Base-by-base conservation (phyloP, 2,797 vertebrate genomes). In the Threskiornis aethiopicus region DNA sequence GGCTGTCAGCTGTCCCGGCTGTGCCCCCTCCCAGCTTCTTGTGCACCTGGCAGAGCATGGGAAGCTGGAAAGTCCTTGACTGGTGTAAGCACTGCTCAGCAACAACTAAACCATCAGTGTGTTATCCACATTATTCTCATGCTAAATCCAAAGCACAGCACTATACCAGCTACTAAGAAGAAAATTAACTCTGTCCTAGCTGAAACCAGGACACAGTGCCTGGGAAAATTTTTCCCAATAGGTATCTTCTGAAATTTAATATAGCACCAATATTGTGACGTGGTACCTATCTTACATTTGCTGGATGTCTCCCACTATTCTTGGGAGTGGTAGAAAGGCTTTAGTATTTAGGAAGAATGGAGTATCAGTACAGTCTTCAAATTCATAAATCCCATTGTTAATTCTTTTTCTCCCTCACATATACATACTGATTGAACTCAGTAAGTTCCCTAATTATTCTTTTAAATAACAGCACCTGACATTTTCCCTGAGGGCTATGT, bases 391-490 rank as follows among this genome's bases (percentile, higher is more conserved):
- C 18, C 33, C 21, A 21, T 31, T 51, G 14, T 55, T 84, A 93
- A 59, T 52, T 69, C 66, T 66, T 95, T 88, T 81, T 78, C 11
- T 81, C 28, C 18, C 21, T 87, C 18, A 31, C 16, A 18, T 57
- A 54, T 19, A 65, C 19, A 72, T 5, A n/a, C 22, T 24, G 20
- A 55, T 2, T 89, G 62, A 89, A 89, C n/a, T 69, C 51, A 26
- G 17, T 35, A 89, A 89, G 46, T 79, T 93, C 58, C 17, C 41
- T 87, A 57, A 93, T 90, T 90, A 89, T 72, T 71, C 47, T 80
- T 96, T 92, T 87, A 89, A 96, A 87, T 83, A 83, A 73, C 16
- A 77, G 12, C 28, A 57, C 58, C 90, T 86, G 78, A 78, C 31
- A 69, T 79, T 92, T 93, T 87, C 70, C 90, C 75, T 70, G 46